Conservation (phyloP, 2,797 vertebrate genomes). For the Craterocephalus amniculus region DNA sequence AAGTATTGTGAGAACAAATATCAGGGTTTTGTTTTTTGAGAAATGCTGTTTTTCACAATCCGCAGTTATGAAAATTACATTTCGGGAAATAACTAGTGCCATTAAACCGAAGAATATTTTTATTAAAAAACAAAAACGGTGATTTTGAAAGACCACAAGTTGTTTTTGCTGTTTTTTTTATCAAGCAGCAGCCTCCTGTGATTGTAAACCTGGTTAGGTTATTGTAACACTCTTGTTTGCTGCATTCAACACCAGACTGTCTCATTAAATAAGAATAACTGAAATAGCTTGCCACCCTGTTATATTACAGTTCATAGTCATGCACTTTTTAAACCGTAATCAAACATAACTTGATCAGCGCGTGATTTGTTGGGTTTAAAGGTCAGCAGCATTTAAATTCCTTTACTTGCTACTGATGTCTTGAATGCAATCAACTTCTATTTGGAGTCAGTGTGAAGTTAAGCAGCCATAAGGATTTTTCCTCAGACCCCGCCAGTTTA, state of each 20-base stretch:
- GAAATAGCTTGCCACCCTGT: background rate
- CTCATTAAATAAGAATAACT: background rate
- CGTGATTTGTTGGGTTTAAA: conserved; percentile 1
- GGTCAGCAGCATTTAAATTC: conserved; percentile 4
- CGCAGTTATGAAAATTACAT: too few species aligned
- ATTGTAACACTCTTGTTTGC: conserved; percentile 24
- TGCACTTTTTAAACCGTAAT: background rate
- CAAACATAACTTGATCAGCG: conserved; percentile 4
- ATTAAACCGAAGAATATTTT: background rate
- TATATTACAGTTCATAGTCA: background rate
- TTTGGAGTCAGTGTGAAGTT: background rate
- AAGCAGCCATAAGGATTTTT: background rate
- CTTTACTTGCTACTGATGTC: background rate
- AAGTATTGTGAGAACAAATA: too few species aligned
- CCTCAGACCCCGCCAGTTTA: background rate
- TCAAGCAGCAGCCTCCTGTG: conserved; percentile 12
- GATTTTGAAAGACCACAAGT: conserved; percentile 14
- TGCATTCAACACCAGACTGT: background rate
- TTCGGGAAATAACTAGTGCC: too few species aligned
- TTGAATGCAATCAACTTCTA: background rate
- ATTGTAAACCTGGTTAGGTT: conserved; percentile 24
- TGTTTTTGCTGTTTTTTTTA: conserved; percentile 14
- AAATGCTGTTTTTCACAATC: too few species aligned
- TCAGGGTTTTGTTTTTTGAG: too few species aligned
- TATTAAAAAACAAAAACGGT: background rate